Evolutionary conservation across 2,888 invertebrate species (phyloP), one percentile per base, ranked within the genome.

Genomic region (Miltochrista miniata): DNA sequence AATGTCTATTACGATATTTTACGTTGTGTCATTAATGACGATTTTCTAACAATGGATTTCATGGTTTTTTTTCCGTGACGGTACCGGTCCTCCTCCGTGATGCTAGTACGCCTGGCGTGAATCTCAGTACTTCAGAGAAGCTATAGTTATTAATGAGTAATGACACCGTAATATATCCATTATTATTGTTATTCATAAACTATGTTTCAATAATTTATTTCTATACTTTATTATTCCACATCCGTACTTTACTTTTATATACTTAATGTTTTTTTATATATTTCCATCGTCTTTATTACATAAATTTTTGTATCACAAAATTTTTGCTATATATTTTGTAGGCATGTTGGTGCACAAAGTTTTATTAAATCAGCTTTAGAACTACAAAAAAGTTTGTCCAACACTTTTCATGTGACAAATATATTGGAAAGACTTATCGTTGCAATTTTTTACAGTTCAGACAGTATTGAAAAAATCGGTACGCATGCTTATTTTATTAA

Each of bases 71-170:
- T 75, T 81, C 80, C 79, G 79, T 80, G 79, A 82, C 76, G 79
- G 76, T 82, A 79, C 83, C 81, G 78, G 72, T 81, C 86, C 38
- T 53, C 45, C 48, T 49, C 36, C 50, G 48, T 48, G 52, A 53
- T 34, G 52, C 39, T 53, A 96, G 96, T 96, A 95, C 94, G 96
- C 96, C 94, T 97, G 98, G 98, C 96, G 96, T 94, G 96, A 96
- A 95, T 97, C 97, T 95, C 95, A 96, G 93, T 96, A 97, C 96
- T 98, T 98, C 97, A 96, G 96, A 95, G 96, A 97, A 94, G 97
- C 97, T 93, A 96, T 97, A 93, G 95, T 96, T 94, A 94, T 94
- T 93, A 95, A 95, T 93, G 96, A 96, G 96, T 96, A 96, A 95
- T 92, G 87, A 90, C 88, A 92, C 84, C 84, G 83, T 88, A 81